A percentile compares a stretch with the other conserved stretches of the same genome.
Evolutionary conservation across 1,140 invertebrate species (phyloP).

Genomic region (Lepidostoma basale): DNA sequence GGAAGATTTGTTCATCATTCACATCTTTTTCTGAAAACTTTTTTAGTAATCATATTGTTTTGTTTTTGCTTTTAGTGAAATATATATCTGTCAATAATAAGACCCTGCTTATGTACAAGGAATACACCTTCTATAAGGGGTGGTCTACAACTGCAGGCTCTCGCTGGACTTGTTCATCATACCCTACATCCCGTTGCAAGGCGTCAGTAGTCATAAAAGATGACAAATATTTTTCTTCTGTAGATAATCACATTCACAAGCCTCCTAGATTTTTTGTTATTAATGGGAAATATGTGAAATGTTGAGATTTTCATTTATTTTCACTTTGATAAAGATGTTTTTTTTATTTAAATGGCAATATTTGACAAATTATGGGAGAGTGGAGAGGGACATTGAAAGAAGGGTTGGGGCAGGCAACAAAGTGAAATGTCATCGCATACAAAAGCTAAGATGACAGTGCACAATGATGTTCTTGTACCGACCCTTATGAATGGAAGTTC

Average conservation of each 20-base stretch:
- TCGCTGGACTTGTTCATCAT: neutral
- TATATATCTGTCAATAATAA: constrained; percentile 9
- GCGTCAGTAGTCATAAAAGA: neutral
- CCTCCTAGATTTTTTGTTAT: neutral
- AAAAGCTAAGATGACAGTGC: too few relatives aligned
- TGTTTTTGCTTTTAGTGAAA: neutral
- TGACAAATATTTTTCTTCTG: neutral
- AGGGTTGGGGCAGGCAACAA: too few relatives aligned
- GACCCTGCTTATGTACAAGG: neutral
- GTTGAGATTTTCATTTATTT: too few relatives aligned
- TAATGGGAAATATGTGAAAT: neutral
- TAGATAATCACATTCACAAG: neutral
- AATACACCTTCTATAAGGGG: neutral
- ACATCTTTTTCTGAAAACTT: neutral
- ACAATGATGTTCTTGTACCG: too few relatives aligned
- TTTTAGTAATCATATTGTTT: too few relatives aligned
- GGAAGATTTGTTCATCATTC: neutral
- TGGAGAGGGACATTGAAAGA: too few relatives aligned
- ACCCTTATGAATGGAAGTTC: too few relatives aligned
- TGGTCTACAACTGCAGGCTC: neutral
- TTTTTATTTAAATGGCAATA: too few relatives aligned
- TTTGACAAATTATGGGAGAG: too few relatives aligned
- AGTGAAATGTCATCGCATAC: too few relatives aligned
- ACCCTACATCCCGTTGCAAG: neutral
- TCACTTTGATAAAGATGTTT: too few relatives aligned